phyloP scores from a whole-genome alignment of 2,113 vertebrate genomes.

The Neogobius melanostomus region DNA sequence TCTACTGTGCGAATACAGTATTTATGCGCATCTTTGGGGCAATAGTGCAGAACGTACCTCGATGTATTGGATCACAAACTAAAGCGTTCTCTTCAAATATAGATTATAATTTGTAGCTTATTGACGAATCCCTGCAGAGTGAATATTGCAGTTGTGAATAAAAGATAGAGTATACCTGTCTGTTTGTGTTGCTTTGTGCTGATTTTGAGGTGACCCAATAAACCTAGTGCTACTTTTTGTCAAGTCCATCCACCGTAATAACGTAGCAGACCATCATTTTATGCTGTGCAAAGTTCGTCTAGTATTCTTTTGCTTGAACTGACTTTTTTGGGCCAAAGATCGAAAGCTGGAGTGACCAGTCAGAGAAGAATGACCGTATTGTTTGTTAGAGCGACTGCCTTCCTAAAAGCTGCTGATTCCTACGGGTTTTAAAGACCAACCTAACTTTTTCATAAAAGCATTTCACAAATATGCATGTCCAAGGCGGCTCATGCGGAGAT shows the following conservation, averaged over 20 bases:
- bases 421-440: no score
- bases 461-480: no score
- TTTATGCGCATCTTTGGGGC: constrained; percentile 24
- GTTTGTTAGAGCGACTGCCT: no score
- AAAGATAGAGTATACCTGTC: background rate
- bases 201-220: background rate
- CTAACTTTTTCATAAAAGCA: no score
- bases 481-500: no score
- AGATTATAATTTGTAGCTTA: background rate
- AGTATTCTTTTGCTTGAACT: background rate
- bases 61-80: constrained; percentile 34
- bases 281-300: background rate
- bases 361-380: no score
- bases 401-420: no score
- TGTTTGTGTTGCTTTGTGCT: background rate
- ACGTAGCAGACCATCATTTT: background rate
- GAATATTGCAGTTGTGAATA: background rate
- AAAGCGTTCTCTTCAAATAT: background rate
- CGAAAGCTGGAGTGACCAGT: background rate
- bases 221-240: background rate
- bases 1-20: background rate
- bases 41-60: constrained; percentile 22
- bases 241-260: background rate
- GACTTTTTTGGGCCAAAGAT: background rate
- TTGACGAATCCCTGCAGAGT: constrained; percentile 1